Base-by-base conservation (phyloP, 2,797 vertebrate species). In the Steatocranus sp. region DNA sequence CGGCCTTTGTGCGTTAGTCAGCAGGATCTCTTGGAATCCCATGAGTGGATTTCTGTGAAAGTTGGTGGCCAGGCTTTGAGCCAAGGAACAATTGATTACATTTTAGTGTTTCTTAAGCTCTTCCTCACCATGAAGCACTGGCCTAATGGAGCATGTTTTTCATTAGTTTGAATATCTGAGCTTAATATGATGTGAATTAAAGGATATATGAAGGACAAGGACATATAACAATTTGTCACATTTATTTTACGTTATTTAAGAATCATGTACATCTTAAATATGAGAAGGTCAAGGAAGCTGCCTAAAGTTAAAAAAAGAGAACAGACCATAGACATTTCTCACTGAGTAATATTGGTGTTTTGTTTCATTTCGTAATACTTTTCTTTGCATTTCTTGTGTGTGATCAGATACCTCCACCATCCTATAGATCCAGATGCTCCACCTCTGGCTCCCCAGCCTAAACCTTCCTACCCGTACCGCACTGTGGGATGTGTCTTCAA, bases 401-500 rank as follows among this genome's bases (percentile, higher is more conserved):
- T 84, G 80, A 34, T 79, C 91, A 99, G 99, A 90, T 99, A 98
- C 80, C 92, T 98, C 73, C 98, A 99, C 93, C 96, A 90, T 85
- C 91, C 97, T 73, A 54, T 96, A 81, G 97, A 97, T 89, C 97
- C 97, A 11, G 97, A 98, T 54, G 97, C 96, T 30, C 96, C 97
- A 79, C 97, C 98, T 3, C 36, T 96, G 66, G 94, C 88, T 20
- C 96, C 96, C 34, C 98, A 98, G 50, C 96, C 97, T 58, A 98
- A 97, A 91, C 96, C 97, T 0, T 90, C 95, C 12, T 96, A 98
- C 88, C 97, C 97, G 1, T 99, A 99, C 82, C 93, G 96, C 89
- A 98, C 98, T 0, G 92, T 99, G 61, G 99, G 99, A 88, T 99
- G 98, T 61, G 92, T 98, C 91, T 99, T 99, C 94, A 99, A 98